Evolutionary conservation across 2,113 vertebrate species (phyloP).

Genomic region (Octodon degus): DNA sequence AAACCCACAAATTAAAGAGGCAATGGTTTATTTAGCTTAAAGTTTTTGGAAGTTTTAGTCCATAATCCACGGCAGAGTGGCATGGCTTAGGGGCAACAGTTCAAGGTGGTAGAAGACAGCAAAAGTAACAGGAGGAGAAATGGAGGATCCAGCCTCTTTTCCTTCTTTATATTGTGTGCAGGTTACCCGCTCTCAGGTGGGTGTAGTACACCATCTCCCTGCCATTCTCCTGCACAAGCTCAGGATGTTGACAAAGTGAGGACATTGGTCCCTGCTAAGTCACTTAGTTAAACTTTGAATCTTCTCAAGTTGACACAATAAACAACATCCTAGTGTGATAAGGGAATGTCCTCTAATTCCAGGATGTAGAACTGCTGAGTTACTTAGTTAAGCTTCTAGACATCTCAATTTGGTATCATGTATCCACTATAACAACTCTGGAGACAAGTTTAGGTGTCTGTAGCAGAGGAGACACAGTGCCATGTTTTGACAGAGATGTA

Average conservation of each 20-base stretch:
- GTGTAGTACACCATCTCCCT: neutral
- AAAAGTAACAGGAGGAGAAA: neutral
- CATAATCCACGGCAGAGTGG: neutral
- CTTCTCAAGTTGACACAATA: neutral
- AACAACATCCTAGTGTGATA: neutral
- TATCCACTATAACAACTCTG: neutral
- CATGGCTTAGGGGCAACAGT: neutral
- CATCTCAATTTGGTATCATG: neutral
- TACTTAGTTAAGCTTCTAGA: neutral
- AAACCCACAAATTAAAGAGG: too few relatives aligned
- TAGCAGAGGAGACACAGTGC: neutral
- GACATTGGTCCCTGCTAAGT: neutral
- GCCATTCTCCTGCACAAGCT: neutral
- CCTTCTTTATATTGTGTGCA: neutral
- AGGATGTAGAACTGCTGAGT: neutral
- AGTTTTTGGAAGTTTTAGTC: neutral
- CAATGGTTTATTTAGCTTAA: neutral
- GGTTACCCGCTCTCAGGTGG: neutral
- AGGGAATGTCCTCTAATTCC: neutral
- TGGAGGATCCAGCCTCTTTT: neutral
- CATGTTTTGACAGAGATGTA: neutral
- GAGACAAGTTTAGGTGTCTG: neutral
- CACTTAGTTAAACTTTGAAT: neutral
- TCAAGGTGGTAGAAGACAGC: neutral
- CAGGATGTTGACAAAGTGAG: neutral